Conservation (phyloP, 53 echinoderm and acorn worm genomes). For the Paracentrotus lividus region DNA sequence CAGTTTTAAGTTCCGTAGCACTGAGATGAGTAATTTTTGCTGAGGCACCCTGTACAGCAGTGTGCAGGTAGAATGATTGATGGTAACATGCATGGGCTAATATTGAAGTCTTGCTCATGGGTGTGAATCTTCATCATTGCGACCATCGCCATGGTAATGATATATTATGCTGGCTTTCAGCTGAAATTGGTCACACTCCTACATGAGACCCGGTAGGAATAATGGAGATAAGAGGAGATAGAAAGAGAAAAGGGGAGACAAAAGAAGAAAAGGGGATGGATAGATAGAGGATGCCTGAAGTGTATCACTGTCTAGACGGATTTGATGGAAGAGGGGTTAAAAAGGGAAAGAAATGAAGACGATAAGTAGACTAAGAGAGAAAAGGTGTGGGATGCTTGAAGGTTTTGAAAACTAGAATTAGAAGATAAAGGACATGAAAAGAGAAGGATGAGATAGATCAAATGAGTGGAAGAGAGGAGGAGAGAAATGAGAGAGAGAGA, state of each 20-base stretch:
- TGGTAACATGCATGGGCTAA: neutral
- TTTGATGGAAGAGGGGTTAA: neutral
- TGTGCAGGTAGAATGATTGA: neutral
- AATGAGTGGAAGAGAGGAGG: neutral
- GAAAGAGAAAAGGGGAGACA: neutral
- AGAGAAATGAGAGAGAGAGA: neutral
- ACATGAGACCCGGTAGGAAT: neutral
- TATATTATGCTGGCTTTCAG: conserved; percentile 31
- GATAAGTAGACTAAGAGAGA: neutral
- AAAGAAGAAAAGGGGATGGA: neutral
- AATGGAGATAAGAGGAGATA: neutral
- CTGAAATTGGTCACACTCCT: neutral
- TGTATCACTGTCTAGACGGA: neutral
- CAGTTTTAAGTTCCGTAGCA: no score
- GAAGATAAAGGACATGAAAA: neutral
- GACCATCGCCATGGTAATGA: conserved; percentile 2
- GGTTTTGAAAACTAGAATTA: neutral
- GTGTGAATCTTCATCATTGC: conserved; percentile 4
- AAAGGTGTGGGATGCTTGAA: neutral
- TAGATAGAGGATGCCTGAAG: neutral
- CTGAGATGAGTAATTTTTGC: no score
- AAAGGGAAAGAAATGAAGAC: neutral
- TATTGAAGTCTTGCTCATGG: neutral
- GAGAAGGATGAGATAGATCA: neutral
- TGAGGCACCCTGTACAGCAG: neutral